Base-by-base conservation (phyloP, 2,797 vertebrate genomes). In the Anas bahamensis region DNA sequence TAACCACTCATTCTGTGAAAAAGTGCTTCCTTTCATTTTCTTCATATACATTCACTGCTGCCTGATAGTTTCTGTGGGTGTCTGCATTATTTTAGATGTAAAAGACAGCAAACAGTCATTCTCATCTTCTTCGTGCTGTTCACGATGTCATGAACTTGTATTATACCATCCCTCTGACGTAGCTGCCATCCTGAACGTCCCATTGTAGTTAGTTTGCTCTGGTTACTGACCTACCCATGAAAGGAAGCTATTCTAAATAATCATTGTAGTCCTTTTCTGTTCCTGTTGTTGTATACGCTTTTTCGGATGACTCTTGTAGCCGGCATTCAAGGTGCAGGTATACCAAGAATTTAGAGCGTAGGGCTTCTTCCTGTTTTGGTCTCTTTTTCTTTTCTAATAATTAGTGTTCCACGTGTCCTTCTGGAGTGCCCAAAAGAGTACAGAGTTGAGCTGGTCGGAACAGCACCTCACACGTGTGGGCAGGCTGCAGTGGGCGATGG, bases 321-420 rank as follows among this genome's bases (percentile, higher is more conserved):
- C 1, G 2, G 7, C 42, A 35, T 66, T 89, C 33, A 39, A 60
- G 17, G 41, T 44, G 29, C 0, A 5, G 11, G 26, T 31, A 19
- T 56, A 87, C 26, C 39, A 64, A 87, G 61, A 69, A 85, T 89
- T 87, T 39, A 80, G 64, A 76, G 10, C 26, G 17, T 68, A 72
- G 52, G 26, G 33, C 22, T 46, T 52, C 44, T 90, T 95, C 83
- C 86, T 93, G 80, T 73, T 86, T 79, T 86, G 52, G 69, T 88
- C 64, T 90, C 24, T 53, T 2, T 72, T 94, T 84, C 74, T 76
- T 73, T 71, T 88, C 68, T 53, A 69, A 33, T 41, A 44, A 44
- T 66, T 19, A 0, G 2, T 24, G 21, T 79, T 94, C 44, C 15
- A 53, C 1, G 0, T 75, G 70, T 55, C 52, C 66, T 95, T 91